Percentiles rank a stretch among this genome's conserved stretches.
Conservation (phyloP, 2,113 vertebrate genomes). For the Oreochromis niloticus region DNA sequence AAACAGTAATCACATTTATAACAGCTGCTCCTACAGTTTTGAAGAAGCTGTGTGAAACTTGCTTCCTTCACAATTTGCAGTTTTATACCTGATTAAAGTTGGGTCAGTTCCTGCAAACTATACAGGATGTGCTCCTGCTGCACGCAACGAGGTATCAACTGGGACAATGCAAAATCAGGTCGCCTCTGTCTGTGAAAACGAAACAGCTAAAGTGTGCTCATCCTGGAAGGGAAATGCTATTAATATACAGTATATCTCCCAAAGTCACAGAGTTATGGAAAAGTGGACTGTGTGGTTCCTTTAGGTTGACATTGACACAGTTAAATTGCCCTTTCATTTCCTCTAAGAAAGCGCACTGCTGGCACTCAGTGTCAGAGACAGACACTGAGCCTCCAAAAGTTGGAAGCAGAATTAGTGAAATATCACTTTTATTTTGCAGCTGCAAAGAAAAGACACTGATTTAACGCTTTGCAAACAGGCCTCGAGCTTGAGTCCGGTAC, state of each 20-base stretch:
- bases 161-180: slow-evolving; percentile 74
- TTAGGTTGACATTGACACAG: slow-evolving; percentile 72
- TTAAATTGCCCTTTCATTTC: slow-evolving; percentile 58
- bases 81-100: neutral
- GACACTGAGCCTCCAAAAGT: neutral
- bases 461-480: neutral
- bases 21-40: neutral
- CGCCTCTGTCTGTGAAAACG: slow-evolving; percentile 59
- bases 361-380: neutral
- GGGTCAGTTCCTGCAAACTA: neutral
- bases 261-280: slow-evolving; percentile 67
- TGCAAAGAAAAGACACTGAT: neutral
- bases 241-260: slow-evolving; percentile 66
- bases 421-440: neutral
- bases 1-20: neutral
- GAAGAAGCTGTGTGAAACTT: neutral
- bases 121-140: slow-evolving; percentile 1
- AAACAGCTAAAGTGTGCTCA: slow-evolving; percentile 59
- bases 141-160: slow-evolving; percentile 48
- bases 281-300: slow-evolving; percentile 49
- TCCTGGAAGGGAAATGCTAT: slow-evolving; percentile 73
- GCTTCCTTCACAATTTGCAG: neutral
- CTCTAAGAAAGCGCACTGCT: slow-evolving; percentile 14
- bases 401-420: neutral
- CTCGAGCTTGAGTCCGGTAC: neutral